Percentiles rank a stretch among this genome's conserved stretches.
These are phyloP conservation scores for Pachypeltis micranthus DNA, from an alignment of 1,140 invertebrate species.

Conservation along the genomic window DNA sequence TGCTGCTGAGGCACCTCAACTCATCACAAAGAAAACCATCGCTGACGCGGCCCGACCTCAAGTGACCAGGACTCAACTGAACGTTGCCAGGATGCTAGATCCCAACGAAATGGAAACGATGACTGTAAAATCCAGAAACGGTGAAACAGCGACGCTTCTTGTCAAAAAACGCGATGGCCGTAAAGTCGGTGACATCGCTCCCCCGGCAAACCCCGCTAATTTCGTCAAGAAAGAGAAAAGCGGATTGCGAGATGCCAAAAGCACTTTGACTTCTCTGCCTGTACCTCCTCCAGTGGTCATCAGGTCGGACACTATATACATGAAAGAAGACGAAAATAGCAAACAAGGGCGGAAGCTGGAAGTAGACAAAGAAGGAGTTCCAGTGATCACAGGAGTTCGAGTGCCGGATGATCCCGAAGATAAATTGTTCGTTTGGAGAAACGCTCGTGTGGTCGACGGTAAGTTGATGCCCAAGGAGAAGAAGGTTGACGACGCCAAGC, in stretches of 20 bases:
- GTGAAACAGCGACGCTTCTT: constrained; percentile 58
- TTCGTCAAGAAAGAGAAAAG: not conserved
- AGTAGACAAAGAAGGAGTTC: constrained; percentile 47
- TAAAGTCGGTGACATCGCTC: constrained; percentile 4
- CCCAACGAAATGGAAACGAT: constrained; percentile 60
- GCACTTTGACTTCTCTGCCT: no score
- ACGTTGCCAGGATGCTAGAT: constrained; percentile 61
- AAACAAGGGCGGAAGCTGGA: constrained; percentile 38
- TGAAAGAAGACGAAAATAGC: constrained; percentile 40
- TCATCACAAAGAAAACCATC: constrained; percentile 31
- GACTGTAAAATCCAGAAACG: constrained; percentile 58
- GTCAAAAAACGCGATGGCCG: constrained; percentile 53
- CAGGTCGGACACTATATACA: constrained; percentile 45
- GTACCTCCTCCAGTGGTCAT: constrained; percentile 54
- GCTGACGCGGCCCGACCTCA: not conserved
- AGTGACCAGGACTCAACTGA: constrained; percentile 55
- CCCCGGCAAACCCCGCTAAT: constrained; percentile 10
- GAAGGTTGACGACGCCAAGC: not conserved
- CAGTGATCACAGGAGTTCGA: constrained; percentile 64
- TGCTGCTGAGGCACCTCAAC: not conserved
- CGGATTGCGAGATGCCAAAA: not conserved
- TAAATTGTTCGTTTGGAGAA: constrained; percentile 62
- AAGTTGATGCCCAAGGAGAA: constrained; percentile 38
- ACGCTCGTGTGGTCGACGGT: constrained; percentile 73
- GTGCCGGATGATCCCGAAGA: constrained; percentile 72